Evolutionary conservation across 2,797 vertebrate species (phyloP).

Genomic region (Lacerta viridis): DNA sequence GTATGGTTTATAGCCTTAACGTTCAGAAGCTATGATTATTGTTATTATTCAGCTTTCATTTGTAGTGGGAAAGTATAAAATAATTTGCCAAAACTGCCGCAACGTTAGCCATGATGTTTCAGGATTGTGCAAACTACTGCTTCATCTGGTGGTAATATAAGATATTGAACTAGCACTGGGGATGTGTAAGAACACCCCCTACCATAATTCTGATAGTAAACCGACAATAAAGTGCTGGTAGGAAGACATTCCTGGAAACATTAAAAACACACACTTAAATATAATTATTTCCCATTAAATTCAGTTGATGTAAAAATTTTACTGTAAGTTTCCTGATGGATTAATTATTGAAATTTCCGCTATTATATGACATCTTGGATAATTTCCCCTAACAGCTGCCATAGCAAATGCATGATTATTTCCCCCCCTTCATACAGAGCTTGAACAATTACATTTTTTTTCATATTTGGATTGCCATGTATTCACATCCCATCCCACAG

Average conservation of each 20-base stretch:
- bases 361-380: constrained; percentile 24
- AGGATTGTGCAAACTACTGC: not conserved
- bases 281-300: constrained; percentile 35
- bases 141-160: constrained; percentile 4
- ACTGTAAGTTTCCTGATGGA: constrained; percentile 9
- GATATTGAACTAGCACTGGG: not conserved
- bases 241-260: constrained; percentile 1
- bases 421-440: not conserved
- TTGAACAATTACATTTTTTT: constrained; percentile 3
- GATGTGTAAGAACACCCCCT: not conserved
- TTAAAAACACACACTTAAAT: constrained; percentile 21
- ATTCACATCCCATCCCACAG: not conserved
- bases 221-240: constrained; percentile 7
- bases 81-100: not conserved
- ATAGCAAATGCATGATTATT: constrained; percentile 7
- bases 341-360: constrained; percentile 19
- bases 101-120: not conserved
- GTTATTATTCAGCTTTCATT: not conserved
- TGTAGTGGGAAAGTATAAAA: not conserved
- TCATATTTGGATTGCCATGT: not conserved
- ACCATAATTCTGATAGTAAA: constrained; percentile 19
- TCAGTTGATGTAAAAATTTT: constrained; percentile 26
- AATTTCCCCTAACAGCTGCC: not conserved
- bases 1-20: too few relatives aligned
- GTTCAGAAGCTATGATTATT: not conserved